Evolutionary conservation across 1,140 invertebrate genomes (phyloP).

Genomic region (Oreohelix idahoensis): DNA sequence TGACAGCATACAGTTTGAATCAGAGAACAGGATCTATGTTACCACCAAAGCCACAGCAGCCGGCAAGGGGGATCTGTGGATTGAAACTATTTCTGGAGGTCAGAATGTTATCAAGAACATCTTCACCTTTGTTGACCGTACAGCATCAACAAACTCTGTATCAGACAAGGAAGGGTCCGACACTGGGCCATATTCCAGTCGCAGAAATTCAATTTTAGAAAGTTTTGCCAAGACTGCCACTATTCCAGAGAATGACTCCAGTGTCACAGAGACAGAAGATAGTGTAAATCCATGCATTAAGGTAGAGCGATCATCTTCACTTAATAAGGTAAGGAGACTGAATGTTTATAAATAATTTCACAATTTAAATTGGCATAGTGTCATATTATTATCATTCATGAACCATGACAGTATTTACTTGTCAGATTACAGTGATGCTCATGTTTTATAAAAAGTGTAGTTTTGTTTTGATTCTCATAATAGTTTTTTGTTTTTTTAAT

Average conservation of each 20-base stretch:
- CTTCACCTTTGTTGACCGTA: slow-evolving; percentile 57
- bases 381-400: too few species aligned
- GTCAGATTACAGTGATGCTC: too few species aligned
- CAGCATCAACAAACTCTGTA: background rate
- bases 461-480: too few species aligned
- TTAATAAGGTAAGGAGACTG: slow-evolving; percentile 27
- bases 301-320: slow-evolving; percentile 25
- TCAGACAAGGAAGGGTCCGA: slow-evolving; percentile 15
- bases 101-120: slow-evolving; percentile 60
- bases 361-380: too few species aligned
- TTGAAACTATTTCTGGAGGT: slow-evolving; percentile 69
- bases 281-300: background rate
- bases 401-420: too few species aligned
- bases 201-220: slow-evolving; percentile 14
- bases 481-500: too few species aligned
- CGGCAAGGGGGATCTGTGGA: slow-evolving; percentile 62
- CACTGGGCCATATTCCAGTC: slow-evolving; percentile 6
- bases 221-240: slow-evolving; percentile 9
- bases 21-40: slow-evolving; percentile 60
- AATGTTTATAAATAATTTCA: too few species aligned
- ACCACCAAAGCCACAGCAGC: slow-evolving; percentile 61
- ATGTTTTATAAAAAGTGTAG: too few species aligned
- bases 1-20: slow-evolving; percentile 67
- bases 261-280: background rate
- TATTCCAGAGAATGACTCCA: slow-evolving; percentile 17